Conservation (phyloP, 2,797 vertebrate species). For the Neopelma chrysocephalum region DNA sequence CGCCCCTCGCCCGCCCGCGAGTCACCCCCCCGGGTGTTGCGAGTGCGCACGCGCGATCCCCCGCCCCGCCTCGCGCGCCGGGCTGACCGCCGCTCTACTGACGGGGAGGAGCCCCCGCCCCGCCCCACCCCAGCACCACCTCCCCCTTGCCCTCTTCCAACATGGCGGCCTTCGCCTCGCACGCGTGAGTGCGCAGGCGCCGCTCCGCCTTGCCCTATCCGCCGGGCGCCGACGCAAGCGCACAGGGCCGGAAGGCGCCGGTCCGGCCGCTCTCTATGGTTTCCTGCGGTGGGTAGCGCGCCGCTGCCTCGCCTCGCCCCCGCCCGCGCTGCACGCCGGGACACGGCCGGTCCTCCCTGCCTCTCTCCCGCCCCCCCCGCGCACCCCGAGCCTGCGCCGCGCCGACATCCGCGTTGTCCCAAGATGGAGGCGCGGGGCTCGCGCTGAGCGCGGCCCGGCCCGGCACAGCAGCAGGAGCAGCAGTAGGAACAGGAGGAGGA, state of each 20-base stretch:
- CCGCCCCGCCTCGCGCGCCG: not conserved
- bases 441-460: conserved; percentile 42
- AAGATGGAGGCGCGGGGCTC: conserved; percentile 74
- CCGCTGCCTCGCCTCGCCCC: not conserved
- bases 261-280: conserved; percentile 26
- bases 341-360: conserved; percentile 25
- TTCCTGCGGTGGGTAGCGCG: not conserved
- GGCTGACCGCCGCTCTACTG: not conserved
- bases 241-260: not conserved
- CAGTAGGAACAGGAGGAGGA: not conserved
- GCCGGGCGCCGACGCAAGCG: not conserved
- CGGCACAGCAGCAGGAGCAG: not conserved
- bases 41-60: not conserved
- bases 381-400: conserved; percentile 67
- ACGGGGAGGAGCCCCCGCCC: too few relatives aligned
- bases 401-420: conserved; percentile 60
- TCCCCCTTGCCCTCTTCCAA: not conserved
- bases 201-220: not conserved
- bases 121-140: fast-evolving
- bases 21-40: fast-evolving
- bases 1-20: fast-evolving
- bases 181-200: fast-evolving
- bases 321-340: conserved; percentile 69
- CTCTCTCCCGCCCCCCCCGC: conserved; percentile 24
- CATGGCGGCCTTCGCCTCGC: not conserved